phyloP scores from a whole-genome alignment of 2,797 vertebrate species.

The Pyrocephalus nanus region DNA sequence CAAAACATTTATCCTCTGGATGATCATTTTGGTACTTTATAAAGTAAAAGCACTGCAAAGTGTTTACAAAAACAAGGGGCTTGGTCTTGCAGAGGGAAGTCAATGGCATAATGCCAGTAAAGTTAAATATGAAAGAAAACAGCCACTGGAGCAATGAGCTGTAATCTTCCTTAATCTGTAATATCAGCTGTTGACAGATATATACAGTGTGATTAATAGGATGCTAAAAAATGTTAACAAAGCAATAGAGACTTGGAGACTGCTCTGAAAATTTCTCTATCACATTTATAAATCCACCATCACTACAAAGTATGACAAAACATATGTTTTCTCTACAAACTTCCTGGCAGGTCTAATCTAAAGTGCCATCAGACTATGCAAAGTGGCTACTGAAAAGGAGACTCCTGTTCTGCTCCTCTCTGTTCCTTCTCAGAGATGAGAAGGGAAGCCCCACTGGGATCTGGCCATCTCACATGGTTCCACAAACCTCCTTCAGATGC shows the following conservation, averaged over 20 bases:
- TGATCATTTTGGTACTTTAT: background rate
- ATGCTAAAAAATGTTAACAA: slow-evolving; percentile 29
- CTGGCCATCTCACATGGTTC: background rate
- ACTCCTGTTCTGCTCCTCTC: background rate
- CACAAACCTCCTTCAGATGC: background rate
- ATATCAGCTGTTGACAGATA: slow-evolving; percentile 41
- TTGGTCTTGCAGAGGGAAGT: background rate
- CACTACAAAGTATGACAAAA: background rate
- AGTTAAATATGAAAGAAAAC: slow-evolving; percentile 23
- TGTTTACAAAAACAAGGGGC: background rate
- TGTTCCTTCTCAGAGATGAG: background rate
- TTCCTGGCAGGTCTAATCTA: background rate
- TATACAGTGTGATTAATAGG: slow-evolving; percentile 5
- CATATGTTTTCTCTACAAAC: background rate
- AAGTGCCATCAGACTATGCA: background rate
- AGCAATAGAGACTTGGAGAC: background rate
- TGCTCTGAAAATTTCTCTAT: background rate
- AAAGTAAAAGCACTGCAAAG: background rate
- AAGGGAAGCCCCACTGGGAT: background rate
- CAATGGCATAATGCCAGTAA: background rate
- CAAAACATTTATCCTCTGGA: background rate
- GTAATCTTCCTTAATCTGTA: slow-evolving; percentile 46
- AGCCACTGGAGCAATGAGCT: slow-evolving; percentile 9
- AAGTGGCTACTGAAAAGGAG: background rate
- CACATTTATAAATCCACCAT: background rate